Evolutionary conservation across 2,888 invertebrate species (phyloP).

Genomic region (Sinelater perroti): DNA sequence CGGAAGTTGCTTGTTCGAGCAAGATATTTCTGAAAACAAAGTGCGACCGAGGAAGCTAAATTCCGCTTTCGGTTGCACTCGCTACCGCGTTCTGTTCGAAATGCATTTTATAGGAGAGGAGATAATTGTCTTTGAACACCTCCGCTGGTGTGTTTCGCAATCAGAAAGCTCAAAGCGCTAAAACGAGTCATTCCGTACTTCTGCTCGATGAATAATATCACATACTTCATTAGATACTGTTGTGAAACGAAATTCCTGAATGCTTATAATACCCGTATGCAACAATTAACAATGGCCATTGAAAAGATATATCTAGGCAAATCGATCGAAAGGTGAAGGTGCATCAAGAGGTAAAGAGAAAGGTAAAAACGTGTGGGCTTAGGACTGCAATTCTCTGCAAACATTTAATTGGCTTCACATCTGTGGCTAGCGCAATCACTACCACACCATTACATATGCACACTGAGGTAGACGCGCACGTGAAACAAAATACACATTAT

Average conservation of each 20-base stretch:
- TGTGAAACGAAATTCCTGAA: constrained; percentile 16
- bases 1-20: constrained; percentile 16
- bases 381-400: constrained; percentile 21
- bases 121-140: too few relatives aligned
- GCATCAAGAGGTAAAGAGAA: constrained; percentile 31
- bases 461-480: constrained; percentile 27
- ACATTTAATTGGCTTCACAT: constrained; percentile 33
- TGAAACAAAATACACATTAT: constrained; percentile 34
- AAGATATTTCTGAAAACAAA: constrained; percentile 19
- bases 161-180: too few relatives aligned
- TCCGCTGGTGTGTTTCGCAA: too few relatives aligned
- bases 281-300: constrained; percentile 30
- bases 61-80: not conserved
- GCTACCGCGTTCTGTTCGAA: too few relatives aligned
- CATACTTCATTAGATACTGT: too few relatives aligned
- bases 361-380: constrained; percentile 32
- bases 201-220: too few relatives aligned
- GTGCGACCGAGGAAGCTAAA: not conserved
- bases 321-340: constrained; percentile 33
- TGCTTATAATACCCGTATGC: constrained; percentile 3
- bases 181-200: too few relatives aligned
- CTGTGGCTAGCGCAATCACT: constrained; percentile 24
- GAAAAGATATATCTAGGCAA: constrained; percentile 25
- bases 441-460: constrained; percentile 30
- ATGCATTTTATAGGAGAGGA: too few relatives aligned